A percentile compares a stretch with the other conserved stretches of the same genome.
Evolutionary conservation across 2,113 vertebrate genomes (phyloP).

Genomic region (Psittacula cyanocephala): DNA sequence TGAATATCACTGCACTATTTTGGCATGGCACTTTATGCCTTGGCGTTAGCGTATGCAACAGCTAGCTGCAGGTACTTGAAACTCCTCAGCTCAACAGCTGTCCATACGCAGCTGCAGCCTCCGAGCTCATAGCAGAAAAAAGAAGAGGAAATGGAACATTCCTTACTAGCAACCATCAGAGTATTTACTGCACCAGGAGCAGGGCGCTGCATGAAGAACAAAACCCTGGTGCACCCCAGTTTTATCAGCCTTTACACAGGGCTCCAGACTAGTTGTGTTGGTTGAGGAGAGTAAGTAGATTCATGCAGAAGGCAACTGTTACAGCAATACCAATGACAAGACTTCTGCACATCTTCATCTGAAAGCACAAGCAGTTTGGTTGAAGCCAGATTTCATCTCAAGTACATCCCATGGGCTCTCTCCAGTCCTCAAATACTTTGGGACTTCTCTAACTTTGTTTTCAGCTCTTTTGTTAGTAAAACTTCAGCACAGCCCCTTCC

Average conservation of each 20-base stretch:
- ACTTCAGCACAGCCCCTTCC: background rate
- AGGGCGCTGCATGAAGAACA: too few relatives aligned
- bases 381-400: background rate
- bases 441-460: background rate
- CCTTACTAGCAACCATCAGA: background rate
- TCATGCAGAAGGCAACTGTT: fast-evolving
- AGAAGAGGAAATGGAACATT: fast-evolving
- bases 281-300: too few relatives aligned
- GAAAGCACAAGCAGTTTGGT: background rate
- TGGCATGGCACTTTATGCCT: background rate
- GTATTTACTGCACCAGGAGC: background rate
- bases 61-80: background rate
- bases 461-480: background rate
- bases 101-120: background rate
- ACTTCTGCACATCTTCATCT: background rate
- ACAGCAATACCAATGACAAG: background rate
- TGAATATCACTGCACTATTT: background rate
- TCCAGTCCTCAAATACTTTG: background rate
- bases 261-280: fast-evolving
- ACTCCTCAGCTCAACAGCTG: background rate
- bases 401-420: background rate
- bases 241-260: fast-evolving
- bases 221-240: background rate
- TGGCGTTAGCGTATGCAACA: fast-evolving
- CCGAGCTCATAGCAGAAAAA: fast-evolving